Conservation (phyloP, 2,797 vertebrate genomes). For the Hipposideros larvatus region DNA sequence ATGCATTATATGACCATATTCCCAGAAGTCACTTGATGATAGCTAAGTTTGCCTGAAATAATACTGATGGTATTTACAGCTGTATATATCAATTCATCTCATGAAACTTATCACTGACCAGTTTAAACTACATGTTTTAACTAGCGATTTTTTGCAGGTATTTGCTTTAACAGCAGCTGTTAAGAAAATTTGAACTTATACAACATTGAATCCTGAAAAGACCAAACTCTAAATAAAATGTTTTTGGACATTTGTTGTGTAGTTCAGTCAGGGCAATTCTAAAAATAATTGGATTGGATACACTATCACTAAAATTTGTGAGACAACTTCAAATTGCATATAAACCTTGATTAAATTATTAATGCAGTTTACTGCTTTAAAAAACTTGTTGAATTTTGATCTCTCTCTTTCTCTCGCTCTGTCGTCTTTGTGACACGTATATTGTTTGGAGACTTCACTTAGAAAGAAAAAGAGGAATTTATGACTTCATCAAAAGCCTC, state of each 20-base stretch:
- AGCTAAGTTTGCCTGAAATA: slow-evolving; percentile 55
- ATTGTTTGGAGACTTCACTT: slow-evolving; percentile 29
- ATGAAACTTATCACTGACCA: slow-evolving; percentile 40
- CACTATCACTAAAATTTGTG: background rate
- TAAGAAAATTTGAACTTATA: slow-evolving; percentile 31
- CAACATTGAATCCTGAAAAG: slow-evolving; percentile 44
- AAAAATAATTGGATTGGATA: slow-evolving; percentile 39
- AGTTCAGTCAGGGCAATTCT: background rate
- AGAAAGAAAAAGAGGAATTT: slow-evolving; percentile 52
- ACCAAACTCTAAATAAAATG: slow-evolving; percentile 24
- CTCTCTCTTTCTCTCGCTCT: background rate
- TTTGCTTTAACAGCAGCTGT: slow-evolving; percentile 46
- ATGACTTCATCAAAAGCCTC: slow-evolving; percentile 56
- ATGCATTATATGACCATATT: slow-evolving; percentile 38
- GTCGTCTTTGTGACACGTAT: background rate
- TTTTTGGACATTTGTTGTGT: background rate
- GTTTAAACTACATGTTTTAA: slow-evolving; percentile 29
- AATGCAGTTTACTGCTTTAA: background rate
- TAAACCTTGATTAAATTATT: slow-evolving; percentile 10
- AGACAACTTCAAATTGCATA: background rate
- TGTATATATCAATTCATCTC: background rate
- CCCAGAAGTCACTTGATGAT: slow-evolving; percentile 59
- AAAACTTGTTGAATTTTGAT: slow-evolving; percentile 38
- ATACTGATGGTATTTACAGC: slow-evolving; percentile 51
- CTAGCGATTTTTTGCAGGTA: slow-evolving; percentile 43